Evolutionary conservation across 1,140 invertebrate genomes (phyloP).

Genomic region (Papilio helenus): DNA sequence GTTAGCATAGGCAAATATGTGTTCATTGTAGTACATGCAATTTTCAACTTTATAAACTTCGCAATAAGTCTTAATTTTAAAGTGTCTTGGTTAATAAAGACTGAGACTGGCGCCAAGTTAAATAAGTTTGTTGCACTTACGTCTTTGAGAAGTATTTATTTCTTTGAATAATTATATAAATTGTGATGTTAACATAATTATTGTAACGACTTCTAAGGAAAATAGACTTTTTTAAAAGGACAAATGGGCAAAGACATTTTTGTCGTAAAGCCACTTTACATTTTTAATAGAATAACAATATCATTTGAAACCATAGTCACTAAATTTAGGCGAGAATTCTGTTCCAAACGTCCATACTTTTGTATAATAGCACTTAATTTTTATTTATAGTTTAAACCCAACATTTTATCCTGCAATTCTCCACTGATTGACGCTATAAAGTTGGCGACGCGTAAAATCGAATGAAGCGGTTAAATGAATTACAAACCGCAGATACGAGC

Average conservation of each 20-base stretch:
- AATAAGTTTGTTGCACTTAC: constrained; percentile 36
- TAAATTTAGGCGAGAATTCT: background rate
- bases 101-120: constrained; percentile 26
- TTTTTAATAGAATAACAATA: background rate
- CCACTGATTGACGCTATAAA: background rate
- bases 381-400: background rate
- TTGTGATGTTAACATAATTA: constrained; percentile 4
- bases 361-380: background rate
- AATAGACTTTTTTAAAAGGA: background rate
- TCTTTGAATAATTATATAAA: constrained; percentile 36
- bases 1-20: constrained; percentile 20
- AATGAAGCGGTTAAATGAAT: constrained; percentile 8
- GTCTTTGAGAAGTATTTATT: background rate
- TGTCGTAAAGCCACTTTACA: background rate
- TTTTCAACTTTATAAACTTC: background rate
- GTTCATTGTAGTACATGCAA: background rate
- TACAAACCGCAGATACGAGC: background rate
- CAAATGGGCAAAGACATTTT: background rate
- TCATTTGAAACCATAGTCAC: background rate
- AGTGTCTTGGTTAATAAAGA: background rate
- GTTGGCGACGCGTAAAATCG: background rate
- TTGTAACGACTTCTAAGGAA: constrained; percentile 4
- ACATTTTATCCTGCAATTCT: background rate
- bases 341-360: no score
- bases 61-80: background rate